These are phyloP conservation scores for Misgurnus mizolepis DNA, from an alignment of 2,113 vertebrate species.

Conservation along the genomic window DNA sequence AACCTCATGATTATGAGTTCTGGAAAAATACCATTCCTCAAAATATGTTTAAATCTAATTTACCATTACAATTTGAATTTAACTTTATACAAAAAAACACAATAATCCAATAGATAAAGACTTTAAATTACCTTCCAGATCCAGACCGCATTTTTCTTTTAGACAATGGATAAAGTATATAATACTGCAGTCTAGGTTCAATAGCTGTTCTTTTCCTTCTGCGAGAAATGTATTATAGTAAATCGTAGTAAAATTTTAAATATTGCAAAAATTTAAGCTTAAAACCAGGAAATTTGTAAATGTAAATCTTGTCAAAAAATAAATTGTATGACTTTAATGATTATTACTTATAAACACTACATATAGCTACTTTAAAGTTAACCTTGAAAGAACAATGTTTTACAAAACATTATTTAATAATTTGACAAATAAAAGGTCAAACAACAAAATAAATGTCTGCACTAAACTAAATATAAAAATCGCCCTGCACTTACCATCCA, in stretches of 20 bases:
- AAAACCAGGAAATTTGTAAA: background rate
- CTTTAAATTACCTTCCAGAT: constrained; percentile 58
- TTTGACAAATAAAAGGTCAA: too few species aligned
- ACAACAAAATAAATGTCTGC: background rate
- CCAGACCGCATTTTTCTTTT: constrained; percentile 66
- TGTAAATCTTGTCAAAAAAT: background rate
- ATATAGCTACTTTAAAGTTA: background rate
- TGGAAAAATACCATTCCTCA: too few species aligned
- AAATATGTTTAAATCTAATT: background rate
- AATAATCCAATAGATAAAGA: too few species aligned
- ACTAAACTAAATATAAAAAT: background rate
- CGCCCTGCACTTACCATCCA: constrained; percentile 66
- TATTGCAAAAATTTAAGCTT: background rate
- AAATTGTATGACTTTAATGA: too few species aligned
- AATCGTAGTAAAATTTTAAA: too few species aligned
- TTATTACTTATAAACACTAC: too few species aligned
- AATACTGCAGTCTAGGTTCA: constrained; percentile 73
- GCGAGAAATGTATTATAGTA: constrained; percentile 4
- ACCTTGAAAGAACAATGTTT: background rate
- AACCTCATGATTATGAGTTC: too few species aligned
- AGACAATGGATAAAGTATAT: constrained; percentile 70
- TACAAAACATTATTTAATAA: background rate
- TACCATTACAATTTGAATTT: background rate
- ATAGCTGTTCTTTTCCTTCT: constrained; percentile 67
- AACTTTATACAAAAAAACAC: too few species aligned